phyloP scores from a whole-genome alignment of 2,113 vertebrate genomes.

The Channa maculata region DNA sequence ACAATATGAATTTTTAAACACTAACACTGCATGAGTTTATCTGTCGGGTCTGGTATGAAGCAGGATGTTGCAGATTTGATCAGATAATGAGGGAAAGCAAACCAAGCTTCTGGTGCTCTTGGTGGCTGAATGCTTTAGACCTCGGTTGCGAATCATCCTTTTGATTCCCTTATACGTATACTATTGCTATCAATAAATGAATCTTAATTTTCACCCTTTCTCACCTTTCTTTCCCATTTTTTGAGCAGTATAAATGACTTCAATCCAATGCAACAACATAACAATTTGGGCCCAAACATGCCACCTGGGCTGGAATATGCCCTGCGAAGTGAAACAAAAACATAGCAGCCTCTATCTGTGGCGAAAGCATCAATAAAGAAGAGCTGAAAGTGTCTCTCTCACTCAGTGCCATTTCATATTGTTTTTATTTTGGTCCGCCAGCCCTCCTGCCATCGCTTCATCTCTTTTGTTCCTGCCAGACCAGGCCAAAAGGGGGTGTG shows the following conservation, averaged over 20 bases:
- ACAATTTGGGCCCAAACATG: not conserved
- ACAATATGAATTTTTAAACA: too few species aligned
- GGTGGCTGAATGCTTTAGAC: too few species aligned
- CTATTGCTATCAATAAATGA: too few species aligned
- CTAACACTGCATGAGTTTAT: too few species aligned
- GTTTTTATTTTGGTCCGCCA: constrained; percentile 41
- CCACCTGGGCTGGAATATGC: not conserved
- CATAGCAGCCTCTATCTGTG: constrained; percentile 24
- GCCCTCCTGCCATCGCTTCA: constrained; percentile 9
- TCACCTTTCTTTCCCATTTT: too few species aligned
- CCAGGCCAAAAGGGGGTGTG: constrained; percentile 44
- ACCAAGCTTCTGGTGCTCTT: too few species aligned
- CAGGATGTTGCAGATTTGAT: too few species aligned
- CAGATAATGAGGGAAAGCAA: too few species aligned
- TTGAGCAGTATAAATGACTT: not conserved
- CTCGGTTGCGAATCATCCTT: too few species aligned
- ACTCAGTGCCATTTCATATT: constrained; percentile 33
- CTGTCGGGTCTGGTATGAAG: too few species aligned
- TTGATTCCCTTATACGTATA: too few species aligned
- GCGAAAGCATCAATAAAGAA: constrained; percentile 36
- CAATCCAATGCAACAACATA: not conserved
- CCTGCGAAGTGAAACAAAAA: constrained; percentile 15
- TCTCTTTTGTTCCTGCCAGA: constrained; percentile 61
- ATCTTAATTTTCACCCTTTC: too few species aligned
- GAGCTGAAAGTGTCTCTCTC: constrained; percentile 20